Conservation (phyloP, 2,797 vertebrate species). For the Geotrypetes seraphini region DNA sequence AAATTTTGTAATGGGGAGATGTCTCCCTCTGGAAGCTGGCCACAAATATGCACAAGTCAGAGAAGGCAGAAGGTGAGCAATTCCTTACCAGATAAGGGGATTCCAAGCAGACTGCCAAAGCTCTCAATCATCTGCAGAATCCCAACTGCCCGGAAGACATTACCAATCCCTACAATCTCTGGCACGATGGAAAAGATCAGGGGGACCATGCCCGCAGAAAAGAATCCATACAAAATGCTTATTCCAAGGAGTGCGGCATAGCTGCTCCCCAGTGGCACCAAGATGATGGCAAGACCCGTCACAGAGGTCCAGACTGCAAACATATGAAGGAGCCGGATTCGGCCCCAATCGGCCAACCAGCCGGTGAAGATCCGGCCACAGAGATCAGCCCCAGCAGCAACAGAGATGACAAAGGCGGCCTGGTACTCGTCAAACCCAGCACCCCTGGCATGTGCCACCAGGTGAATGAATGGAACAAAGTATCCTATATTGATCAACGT, state of each 20-base stretch:
- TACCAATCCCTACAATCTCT: conserved; percentile 62
- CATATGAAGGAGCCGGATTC: conserved; percentile 51
- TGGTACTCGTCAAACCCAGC: conserved; percentile 60
- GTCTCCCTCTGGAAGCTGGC: too few relatives aligned
- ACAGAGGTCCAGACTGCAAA: conserved; percentile 58
- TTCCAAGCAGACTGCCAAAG: conserved; percentile 67
- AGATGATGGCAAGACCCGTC: conserved; percentile 53
- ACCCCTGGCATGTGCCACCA: conserved; percentile 68
- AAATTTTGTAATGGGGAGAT: too few relatives aligned
- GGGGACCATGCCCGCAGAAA: conserved; percentile 71
- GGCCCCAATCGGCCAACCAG: conserved; percentile 63
- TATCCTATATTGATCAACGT: conserved; percentile 71
- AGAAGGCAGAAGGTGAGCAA: too few relatives aligned
- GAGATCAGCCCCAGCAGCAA: conserved; percentile 65
- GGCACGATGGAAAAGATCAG: conserved; percentile 68
- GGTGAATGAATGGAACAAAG: conserved; percentile 79
- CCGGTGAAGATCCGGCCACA: conserved; percentile 68
- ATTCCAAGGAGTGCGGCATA: conserved; percentile 45
- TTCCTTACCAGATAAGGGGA: conserved; percentile 79
- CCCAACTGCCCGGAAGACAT: conserved; percentile 66
- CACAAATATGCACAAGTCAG: too few relatives aligned
- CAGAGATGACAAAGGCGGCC: conserved; percentile 70
- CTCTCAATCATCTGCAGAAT: conserved; percentile 82
- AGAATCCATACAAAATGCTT: conserved; percentile 72
- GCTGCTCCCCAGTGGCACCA: conserved; percentile 48